phyloP scores from a whole-genome alignment of 2,888 invertebrate species.

The Apamea anceps region DNA sequence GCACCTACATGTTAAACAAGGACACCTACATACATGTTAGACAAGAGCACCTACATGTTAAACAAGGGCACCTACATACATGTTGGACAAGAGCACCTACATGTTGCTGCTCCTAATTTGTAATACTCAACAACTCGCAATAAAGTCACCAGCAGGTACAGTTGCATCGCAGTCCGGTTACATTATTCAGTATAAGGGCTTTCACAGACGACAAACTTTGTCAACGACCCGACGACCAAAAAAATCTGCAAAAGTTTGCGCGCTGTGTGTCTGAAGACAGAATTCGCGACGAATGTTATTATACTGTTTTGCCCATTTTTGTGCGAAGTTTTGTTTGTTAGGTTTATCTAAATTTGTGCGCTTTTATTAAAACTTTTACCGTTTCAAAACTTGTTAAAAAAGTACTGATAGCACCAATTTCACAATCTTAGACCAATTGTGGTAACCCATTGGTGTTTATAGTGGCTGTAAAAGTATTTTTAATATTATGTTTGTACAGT shows the following conservation, averaged over 20 bases:
- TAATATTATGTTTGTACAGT: neutral
- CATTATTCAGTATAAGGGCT: conserved; percentile 22
- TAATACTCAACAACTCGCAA: neutral
- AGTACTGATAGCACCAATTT: neutral
- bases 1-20: neutral
- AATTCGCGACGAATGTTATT: neutral
- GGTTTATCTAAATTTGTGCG: no score
- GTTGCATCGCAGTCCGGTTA: neutral
- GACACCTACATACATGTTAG: neutral
- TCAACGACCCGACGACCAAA: neutral
- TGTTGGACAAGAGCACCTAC: neutral
- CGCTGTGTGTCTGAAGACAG: neutral
- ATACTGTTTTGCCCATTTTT: neutral
- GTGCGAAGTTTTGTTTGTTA: no score
- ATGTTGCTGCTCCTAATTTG: neutral
- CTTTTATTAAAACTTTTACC: neutral
- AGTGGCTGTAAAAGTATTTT: neutral
- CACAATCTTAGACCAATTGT: neutral
- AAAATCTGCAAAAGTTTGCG: no score
- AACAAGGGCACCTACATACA: neutral
- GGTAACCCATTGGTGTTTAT: neutral
- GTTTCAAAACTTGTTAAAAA: neutral
- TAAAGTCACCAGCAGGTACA: neutral
- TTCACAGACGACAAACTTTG: neutral
- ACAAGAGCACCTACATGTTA: neutral